phyloP scores from a whole-genome alignment of 2,113 vertebrate genomes.

The Numenius arquata region DNA sequence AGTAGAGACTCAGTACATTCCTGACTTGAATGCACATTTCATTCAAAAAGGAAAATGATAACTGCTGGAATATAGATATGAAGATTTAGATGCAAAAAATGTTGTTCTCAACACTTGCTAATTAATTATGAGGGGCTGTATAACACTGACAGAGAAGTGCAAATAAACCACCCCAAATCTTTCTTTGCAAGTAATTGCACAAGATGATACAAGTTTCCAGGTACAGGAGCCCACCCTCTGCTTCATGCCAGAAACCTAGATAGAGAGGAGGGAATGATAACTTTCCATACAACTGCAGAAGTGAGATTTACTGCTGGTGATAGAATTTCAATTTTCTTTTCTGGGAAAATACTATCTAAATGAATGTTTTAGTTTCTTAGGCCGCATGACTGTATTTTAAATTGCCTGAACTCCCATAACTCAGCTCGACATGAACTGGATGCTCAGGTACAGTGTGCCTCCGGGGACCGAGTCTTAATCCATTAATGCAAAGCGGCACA shows the following conservation, averaged over 20 bases:
- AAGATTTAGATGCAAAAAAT: background rate
- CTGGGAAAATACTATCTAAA: background rate
- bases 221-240: background rate
- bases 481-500: background rate
- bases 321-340: background rate
- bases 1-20: background rate
- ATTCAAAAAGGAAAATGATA: background rate
- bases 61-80: background rate
- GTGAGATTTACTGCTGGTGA: background rate
- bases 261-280: background rate
- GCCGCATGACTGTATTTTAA: background rate
- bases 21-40: background rate
- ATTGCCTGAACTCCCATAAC: background rate
- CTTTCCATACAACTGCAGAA: background rate
- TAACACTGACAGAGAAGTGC: background rate
- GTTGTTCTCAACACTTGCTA: background rate
- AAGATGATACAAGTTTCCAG: background rate
- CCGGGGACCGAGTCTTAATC: background rate
- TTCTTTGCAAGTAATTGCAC: background rate
- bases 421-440: background rate
- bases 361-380: background rate
- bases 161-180: background rate
- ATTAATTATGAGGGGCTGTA: background rate
- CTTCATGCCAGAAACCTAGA: background rate
- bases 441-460: background rate